These are phyloP conservation scores for Baronia brevicornis DNA, from an alignment of 2,888 invertebrate species.

Conservation along the genomic window DNA sequence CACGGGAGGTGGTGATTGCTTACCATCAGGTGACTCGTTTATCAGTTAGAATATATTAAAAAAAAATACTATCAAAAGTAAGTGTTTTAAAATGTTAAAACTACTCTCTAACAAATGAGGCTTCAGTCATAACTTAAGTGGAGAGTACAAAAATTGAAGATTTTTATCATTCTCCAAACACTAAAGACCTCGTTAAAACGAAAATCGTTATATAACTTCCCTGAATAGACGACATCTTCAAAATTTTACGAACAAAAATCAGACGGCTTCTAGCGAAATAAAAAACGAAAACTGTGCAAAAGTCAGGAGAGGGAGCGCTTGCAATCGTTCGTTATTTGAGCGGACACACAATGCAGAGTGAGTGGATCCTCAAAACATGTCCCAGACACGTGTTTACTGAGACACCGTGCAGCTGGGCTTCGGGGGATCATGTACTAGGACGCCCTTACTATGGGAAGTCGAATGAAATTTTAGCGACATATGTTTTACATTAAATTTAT, in stretches of 20 bases:
- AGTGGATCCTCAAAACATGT: conserved; percentile 21
- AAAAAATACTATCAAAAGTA: no score
- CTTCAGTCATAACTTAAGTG: no score
- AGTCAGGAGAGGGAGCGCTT: conserved; percentile 5
- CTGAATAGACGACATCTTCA: conserved; percentile 8
- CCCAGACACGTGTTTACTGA: conserved; percentile 34
- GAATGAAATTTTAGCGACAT: no score
- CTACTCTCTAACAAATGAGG: no score
- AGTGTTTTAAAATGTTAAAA: no score
- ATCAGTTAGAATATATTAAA: no score
- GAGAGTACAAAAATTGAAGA: no score
- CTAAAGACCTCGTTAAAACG: conserved; percentile 10
- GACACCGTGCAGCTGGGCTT: conserved; percentile 31
- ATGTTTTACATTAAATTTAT: no score
- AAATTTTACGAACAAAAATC: conserved; percentile 11
- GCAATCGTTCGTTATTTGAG: conserved; percentile 22
- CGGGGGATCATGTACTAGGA: conserved; percentile 25
- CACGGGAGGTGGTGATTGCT: no score
- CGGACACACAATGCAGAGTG: conserved; percentile 16
- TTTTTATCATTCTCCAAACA: conserved; percentile 3
- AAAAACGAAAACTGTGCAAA: conserved; percentile 10
- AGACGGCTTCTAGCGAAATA: conserved; percentile 3
- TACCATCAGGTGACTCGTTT: no score
- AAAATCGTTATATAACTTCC: conserved; percentile 7
- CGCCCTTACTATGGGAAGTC: conserved; percentile 16